Evolutionary conservation across 2,888 invertebrate species (phyloP).

Genomic region (Oligia latruncula): DNA sequence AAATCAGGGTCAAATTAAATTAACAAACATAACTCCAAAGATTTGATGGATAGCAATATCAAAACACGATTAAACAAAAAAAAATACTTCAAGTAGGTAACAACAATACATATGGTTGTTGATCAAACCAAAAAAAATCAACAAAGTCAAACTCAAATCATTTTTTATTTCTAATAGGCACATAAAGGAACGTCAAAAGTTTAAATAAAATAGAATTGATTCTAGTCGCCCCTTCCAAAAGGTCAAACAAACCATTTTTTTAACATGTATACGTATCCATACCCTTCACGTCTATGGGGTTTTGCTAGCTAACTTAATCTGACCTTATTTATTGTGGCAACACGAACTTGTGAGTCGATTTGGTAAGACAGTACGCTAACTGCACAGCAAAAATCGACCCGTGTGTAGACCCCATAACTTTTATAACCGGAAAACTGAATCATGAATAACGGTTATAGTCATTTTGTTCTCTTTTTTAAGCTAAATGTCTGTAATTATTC

Average conservation of each 20-base stretch:
- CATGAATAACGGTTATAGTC: constrained; percentile 66
- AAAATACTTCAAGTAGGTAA: too few species aligned
- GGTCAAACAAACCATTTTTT: background rate
- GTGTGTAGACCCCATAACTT: constrained; percentile 1
- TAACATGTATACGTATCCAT: background rate
- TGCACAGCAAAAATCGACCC: background rate
- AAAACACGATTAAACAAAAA: too few species aligned
- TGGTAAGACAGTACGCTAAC: background rate
- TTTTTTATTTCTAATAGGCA: too few species aligned
- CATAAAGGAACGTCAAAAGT: too few species aligned
- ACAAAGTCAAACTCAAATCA: background rate
- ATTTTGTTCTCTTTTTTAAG: constrained; percentile 72
- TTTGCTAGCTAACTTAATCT: too few species aligned
- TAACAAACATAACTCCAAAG: too few species aligned
- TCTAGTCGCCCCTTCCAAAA: too few species aligned
- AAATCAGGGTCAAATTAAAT: too few species aligned
- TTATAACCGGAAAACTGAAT: constrained; percentile 43
- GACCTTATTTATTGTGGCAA: background rate
- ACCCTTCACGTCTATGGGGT: too few species aligned
- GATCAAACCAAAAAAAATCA: background rate
- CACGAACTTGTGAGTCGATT: background rate
- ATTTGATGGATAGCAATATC: too few species aligned
- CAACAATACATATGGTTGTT: too few species aligned
- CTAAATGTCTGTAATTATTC: constrained; percentile 82
- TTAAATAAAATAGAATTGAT: too few species aligned